Conservation (phyloP, 2,888 invertebrate genomes). For the Mactromeris polynyma region DNA sequence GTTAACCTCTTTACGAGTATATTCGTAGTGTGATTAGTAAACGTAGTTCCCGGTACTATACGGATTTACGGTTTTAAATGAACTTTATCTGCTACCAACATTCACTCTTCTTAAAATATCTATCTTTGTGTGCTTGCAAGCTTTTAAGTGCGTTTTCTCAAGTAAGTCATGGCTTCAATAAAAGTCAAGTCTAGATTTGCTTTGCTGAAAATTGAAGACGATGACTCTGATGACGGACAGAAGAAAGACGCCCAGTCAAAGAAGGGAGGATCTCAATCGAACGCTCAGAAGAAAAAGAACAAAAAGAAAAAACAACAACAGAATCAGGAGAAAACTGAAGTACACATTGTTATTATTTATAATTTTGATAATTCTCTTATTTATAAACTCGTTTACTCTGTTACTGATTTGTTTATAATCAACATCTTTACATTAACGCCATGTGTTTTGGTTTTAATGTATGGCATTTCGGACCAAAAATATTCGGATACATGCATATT, state of each 20-base stretch:
- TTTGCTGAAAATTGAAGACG: slow-evolving; percentile 92
- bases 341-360: slow-evolving; percentile 8
- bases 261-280: slow-evolving; percentile 61
- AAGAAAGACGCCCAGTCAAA: slow-evolving; percentile 53
- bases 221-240: slow-evolving; percentile 88
- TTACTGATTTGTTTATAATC: not conserved
- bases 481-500: not conserved
- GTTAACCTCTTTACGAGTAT: no score
- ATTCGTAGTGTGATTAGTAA: no score
- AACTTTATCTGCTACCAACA: no score
- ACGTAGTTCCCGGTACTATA: not conserved
- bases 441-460: not conserved
- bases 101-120: not conserved
- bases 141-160: not conserved
- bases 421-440: not conserved
- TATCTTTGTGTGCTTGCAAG: not conserved
- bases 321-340: slow-evolving; percentile 70
- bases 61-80: not conserved
- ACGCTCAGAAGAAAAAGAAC: slow-evolving; percentile 78
- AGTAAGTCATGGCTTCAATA: slow-evolving; percentile 64
- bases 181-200: slow-evolving; percentile 90
- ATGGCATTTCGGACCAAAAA: not conserved
- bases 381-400: not conserved
- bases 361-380: not conserved
- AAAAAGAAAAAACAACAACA: slow-evolving; percentile 76